Percentiles rank a stretch among this genome's conserved stretches.
Conservation (phyloP, 2,888 invertebrate genomes). For the Proisotoma minuta region DNA sequence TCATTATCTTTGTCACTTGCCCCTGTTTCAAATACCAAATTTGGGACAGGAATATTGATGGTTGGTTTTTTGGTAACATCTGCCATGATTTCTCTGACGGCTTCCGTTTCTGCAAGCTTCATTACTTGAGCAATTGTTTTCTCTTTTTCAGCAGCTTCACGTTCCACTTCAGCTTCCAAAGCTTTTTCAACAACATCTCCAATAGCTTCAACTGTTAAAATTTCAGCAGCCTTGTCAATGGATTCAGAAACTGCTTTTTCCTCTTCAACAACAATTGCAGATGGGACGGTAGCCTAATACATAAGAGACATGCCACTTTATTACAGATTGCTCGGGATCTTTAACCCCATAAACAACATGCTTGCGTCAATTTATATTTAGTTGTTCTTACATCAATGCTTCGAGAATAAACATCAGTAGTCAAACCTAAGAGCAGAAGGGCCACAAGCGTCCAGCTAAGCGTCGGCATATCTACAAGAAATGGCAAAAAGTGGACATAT, state of each 20-base stretch:
- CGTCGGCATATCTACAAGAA: too few species aligned
- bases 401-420: background rate
- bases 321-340: too few species aligned
- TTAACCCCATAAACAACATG: too few species aligned
- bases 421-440: constrained; percentile 8
- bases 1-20: constrained; percentile 16
- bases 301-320: too few species aligned
- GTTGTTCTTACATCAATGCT: constrained; percentile 12
- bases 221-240: constrained; percentile 3
- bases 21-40: constrained; percentile 32
- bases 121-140: background rate
- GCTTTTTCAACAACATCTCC: background rate
- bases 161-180: background rate
- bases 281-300: background rate
- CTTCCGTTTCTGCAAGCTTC: constrained; percentile 1
- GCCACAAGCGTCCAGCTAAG: constrained; percentile 5
- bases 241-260: background rate
- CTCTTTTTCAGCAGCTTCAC: background rate
- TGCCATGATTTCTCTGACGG: background rate
- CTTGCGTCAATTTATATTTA: background rate
- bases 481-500: too few species aligned
- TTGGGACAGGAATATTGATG: background rate
- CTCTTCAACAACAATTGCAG: background rate
- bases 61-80: background rate
- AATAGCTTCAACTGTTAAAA: background rate